These are phyloP conservation scores for Megatriorchis doriae DNA, from an alignment of 2,113 vertebrate species.

Conservation along the genomic window DNA sequence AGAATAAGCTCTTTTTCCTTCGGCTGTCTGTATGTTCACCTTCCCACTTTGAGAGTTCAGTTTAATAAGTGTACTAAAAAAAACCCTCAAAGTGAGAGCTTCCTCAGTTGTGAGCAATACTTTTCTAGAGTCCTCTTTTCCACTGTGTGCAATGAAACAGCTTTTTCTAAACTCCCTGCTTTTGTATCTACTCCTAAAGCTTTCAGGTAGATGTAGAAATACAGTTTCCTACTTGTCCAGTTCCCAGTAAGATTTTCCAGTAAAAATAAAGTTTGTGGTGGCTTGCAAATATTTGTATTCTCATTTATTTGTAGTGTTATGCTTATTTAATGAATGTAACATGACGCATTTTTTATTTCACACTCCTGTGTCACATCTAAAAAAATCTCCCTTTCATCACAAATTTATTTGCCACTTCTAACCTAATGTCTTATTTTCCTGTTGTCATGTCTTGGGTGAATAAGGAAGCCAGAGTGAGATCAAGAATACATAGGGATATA, in stretches of 20 bases:
- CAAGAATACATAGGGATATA: background rate
- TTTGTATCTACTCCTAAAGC: background rate
- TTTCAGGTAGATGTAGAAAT: background rate
- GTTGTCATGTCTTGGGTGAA: accelerated
- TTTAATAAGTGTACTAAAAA: background rate
- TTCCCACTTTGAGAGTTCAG: background rate
- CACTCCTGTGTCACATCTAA: background rate
- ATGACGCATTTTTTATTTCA: background rate
- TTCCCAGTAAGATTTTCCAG: background rate
- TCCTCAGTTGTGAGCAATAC: background rate
- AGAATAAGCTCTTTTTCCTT: background rate
- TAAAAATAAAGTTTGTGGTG: background rate
- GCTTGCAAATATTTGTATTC: background rate
- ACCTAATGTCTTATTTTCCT: background rate
- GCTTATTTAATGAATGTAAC: background rate
- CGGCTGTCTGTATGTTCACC: background rate
- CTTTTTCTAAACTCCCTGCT: background rate
- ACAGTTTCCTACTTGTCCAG: background rate
- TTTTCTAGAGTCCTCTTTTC: background rate
- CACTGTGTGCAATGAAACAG: background rate
- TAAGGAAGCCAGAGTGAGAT: background rate
- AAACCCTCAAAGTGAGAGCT: accelerated
- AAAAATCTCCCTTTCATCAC: background rate
- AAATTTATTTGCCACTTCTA: background rate
- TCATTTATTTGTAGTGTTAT: background rate